Base-by-base conservation (phyloP, 1,140 invertebrate species). In the Heliothis subflexa region DNA sequence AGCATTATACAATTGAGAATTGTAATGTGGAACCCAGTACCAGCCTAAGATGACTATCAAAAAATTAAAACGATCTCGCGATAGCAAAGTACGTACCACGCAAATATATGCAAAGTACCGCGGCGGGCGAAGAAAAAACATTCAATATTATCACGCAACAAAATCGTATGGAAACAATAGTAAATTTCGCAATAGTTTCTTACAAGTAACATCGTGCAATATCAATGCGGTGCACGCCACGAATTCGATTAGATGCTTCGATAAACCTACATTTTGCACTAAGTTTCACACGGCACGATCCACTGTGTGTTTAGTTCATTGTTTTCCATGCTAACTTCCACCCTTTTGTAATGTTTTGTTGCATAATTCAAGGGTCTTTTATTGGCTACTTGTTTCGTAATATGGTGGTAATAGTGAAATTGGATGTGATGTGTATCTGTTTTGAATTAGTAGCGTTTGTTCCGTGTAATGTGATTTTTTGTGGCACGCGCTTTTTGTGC, bases 211-310 rank as follows among this genome's bases (percentile, higher is more conserved):
- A 78, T 76, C 79, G 79, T 78, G 81, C 82, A 66, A 81, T 84
- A 84, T 86, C 85, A 76, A 84, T 82, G 77, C 80, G 66, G 62
- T 77, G 71, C 78, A 66, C 49, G 62, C 81, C 61, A 79, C 28
- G 82, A 72, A 85, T 81, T 61, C 78, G 85, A 88, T 88, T 84
- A 87, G 84, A 87, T 87, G 64, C 12, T 49, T 57, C 78, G 85
- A 88, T 88, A 87, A 87, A 83, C 79, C 62, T 78, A 78, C 75
- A 82, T 68, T 82, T 78, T 72, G 79, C 78, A 77, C 75, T 74
- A 61, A 61, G 72, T 81, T 83, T 85, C 80, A 78, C 78, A 83
- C 82, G 80, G 74, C 78, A 76, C 72, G 62, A 59, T 78, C 40
- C 72, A 66, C 54, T 54, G 50, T 57, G 14, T 72, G 40, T 61